phyloP scores from a whole-genome alignment of 2,113 vertebrate genomes.

The Irena cyanogastra region DNA sequence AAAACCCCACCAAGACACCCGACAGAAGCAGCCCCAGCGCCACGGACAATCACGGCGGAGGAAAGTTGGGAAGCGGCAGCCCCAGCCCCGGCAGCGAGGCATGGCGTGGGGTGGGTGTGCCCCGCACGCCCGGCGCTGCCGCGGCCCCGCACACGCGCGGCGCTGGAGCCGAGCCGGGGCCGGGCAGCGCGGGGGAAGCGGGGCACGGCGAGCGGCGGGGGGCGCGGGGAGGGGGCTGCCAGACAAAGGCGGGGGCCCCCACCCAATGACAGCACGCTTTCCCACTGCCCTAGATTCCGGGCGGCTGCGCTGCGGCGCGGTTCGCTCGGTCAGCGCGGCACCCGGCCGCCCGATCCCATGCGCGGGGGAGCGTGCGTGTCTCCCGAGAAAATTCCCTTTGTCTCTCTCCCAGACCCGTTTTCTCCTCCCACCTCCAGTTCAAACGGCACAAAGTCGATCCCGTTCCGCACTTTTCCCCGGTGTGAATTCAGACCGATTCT shows the following conservation, averaged over 20 bases:
- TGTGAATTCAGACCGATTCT: background rate
- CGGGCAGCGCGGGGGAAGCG: background rate
- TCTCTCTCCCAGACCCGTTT: background rate
- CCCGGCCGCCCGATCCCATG: background rate
- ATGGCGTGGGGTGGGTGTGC: conserved; percentile 30
- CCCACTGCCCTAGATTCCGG: conserved; percentile 51
- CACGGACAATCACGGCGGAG: background rate
- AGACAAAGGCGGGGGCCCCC: conserved; percentile 3
- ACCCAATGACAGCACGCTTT: background rate
- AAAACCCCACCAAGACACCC: background rate
- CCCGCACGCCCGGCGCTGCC: background rate
- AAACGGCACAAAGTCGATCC: background rate
- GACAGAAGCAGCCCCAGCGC: background rate
- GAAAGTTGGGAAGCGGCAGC: background rate
- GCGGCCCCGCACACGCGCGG: background rate
- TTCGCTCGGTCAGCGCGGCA: conserved; percentile 21
- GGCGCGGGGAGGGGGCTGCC: background rate
- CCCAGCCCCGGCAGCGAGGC: background rate
- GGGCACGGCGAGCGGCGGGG: background rate
- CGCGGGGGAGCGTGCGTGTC: background rate
- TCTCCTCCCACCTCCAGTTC: conserved; percentile 35
- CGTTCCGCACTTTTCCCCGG: background rate
- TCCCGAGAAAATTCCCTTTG: conserved; percentile 50
- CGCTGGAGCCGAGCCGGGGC: background rate
- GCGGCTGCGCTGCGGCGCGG: background rate